Evolutionary conservation across 2,888 invertebrate species (phyloP), one percentile per base, ranked within the genome.

Genomic region (Sarcophaga rosellei): DNA sequence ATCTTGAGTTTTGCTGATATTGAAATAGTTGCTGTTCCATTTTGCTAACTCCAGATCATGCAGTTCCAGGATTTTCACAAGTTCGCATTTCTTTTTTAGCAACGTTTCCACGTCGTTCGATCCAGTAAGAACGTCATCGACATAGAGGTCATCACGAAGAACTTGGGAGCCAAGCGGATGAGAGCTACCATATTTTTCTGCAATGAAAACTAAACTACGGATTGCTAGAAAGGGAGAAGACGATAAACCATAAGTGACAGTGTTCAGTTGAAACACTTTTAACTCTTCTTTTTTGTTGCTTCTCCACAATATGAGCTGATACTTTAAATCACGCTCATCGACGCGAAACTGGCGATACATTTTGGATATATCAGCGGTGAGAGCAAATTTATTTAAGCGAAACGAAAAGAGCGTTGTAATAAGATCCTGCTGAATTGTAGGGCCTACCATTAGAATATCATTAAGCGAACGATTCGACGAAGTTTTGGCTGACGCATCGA

Each of bases 301-400:
- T 59, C 87, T 78, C 87, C 88, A 88, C n/a, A 88, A 61, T 63
- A 88, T 87, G 3, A 88, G 66, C 61, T 87, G 87, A 53, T 62
- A 88, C 25, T 70, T 75, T 5, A 85, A 85, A 72, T 88, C 85
- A 2, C 59, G 61, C 23, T 65, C 65, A 68, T 85, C 68, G 6
- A 88, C 53, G 15, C 81, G 25, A 53, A 88, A 76, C 35, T 88
- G 88, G 15, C 88, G 61, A 68, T 88, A 87, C 88, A 87, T 88
- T 68, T 89, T 87, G 4, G 75, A 73, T 4, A 88, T 85, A 45
- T 86, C 88, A 3, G 86, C 88, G 11, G 85, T 84, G 17, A 86
- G n/a, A 5, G 78, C 84, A 35, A 78, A 87, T 23, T 79, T 81
- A 70, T 75, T 61, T 4, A 88, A 12, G 25, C 78, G 84, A 70